phyloP scores from a whole-genome alignment of 2,888 invertebrate genomes.

The Pandemis corylana region DNA sequence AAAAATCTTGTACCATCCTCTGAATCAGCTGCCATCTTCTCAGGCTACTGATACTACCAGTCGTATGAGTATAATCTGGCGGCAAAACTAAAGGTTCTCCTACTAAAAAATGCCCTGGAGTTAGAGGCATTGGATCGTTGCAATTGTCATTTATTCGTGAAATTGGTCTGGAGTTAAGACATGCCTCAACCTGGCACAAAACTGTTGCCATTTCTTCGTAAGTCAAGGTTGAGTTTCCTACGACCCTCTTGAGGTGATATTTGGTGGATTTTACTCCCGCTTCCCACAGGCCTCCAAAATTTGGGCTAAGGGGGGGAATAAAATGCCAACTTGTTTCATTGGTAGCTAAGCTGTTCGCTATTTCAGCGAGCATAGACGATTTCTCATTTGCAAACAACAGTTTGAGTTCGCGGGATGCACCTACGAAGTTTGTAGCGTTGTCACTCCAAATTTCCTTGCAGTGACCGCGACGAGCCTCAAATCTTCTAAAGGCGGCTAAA shows the following conservation, averaged over 20 bases:
- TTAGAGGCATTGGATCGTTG: not conserved
- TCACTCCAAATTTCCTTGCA: not conserved
- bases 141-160: not conserved
- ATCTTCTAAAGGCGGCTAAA: not conserved
- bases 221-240: no score
- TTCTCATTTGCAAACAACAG: not conserved
- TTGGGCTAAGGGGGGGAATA: not conserved
- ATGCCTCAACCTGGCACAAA: not conserved
- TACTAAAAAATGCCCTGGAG: not conserved
- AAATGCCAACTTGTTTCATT: not conserved
- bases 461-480: not conserved
- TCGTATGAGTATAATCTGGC: no score
- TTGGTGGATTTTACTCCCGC: no score
- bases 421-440: not conserved
- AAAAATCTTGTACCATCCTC: no score
- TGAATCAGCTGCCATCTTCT: no score
- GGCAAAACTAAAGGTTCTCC: no score
- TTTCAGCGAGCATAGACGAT: not conserved
- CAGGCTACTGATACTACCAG: no score
- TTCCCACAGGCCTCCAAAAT: not conserved
- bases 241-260: no score
- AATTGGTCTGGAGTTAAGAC: not conserved
- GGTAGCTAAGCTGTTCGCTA: not conserved
- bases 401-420: not conserved
- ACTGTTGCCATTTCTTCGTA: not conserved